Evolutionary conservation across 2,797 vertebrate genomes (phyloP).

Genomic region (Orientallactaga sibirica): DNA sequence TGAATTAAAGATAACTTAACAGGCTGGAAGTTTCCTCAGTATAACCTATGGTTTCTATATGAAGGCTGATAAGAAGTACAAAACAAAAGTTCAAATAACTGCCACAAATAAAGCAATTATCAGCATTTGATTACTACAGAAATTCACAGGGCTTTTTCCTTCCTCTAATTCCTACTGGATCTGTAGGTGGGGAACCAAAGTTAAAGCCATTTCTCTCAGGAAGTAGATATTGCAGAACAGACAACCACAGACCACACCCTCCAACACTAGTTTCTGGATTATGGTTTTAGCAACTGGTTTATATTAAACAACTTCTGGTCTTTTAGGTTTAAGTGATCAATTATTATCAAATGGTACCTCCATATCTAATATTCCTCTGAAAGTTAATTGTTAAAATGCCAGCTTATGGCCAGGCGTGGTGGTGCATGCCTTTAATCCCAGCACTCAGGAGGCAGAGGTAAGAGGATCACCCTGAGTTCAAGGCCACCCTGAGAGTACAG

Average conservation of each 20-base stretch:
- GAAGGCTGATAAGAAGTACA: background rate
- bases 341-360: background rate
- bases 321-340: background rate
- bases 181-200: conserved; percentile 60
- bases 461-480: no score
- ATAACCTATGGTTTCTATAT: conserved; percentile 26
- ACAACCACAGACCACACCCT: background rate
- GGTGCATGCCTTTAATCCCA: no score
- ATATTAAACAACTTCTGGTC: conserved; percentile 31
- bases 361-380: background rate
- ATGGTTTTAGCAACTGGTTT: background rate
- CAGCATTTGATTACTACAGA: conserved; percentile 50
- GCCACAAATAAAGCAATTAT: conserved; percentile 72
- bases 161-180: conserved; percentile 63
- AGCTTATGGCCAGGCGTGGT: background rate
- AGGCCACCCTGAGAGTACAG: no score
- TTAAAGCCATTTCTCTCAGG: conserved; percentile 6
- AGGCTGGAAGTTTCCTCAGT: background rate
- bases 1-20: background rate
- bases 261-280: background rate
- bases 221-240: background rate
- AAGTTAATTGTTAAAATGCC: conserved; percentile 5
- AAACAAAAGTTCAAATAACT: conserved; percentile 77
- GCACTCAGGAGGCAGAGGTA: no score
- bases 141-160: conserved; percentile 67